phyloP scores from a whole-genome alignment of 2,888 invertebrate genomes.

The Cephus spinipes region DNA sequence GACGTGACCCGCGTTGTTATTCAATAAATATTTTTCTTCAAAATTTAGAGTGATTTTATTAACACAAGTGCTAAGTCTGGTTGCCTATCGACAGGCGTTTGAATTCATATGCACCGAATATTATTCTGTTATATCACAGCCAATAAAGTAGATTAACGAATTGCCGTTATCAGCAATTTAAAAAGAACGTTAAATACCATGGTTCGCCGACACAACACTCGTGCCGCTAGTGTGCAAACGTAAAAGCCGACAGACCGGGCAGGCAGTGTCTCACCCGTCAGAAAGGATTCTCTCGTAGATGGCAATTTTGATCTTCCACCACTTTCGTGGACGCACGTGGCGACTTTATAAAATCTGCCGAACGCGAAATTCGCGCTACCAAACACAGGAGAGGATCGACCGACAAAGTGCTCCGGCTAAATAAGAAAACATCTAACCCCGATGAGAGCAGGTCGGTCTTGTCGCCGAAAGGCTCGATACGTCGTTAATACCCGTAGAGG shows the following conservation, averaged over 20 bases:
- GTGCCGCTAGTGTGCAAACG: constrained; percentile 27
- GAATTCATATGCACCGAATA: background rate
- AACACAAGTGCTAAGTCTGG: background rate
- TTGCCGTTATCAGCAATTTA: background rate
- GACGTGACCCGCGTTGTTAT: background rate
- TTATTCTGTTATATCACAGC: background rate
- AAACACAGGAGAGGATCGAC: background rate
- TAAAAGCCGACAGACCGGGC: constrained; percentile 35
- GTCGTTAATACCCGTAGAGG: background rate
- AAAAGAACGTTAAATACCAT: background rate
- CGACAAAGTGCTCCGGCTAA: background rate
- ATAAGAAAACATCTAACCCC: background rate
- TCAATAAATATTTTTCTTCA: background rate
- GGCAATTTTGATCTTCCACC: constrained; percentile 12
- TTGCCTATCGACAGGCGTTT: background rate
- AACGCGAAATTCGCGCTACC: background rate
- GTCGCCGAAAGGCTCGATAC: background rate
- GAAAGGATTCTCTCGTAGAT: constrained; percentile 12
- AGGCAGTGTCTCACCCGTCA: constrained; percentile 32
- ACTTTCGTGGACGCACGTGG: constrained; percentile 1
- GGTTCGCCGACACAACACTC: background rate
- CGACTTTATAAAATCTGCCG: background rate
- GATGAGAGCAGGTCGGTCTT: background rate
- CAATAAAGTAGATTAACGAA: background rate
- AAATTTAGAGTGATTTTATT: background rate